These are phyloP conservation scores for Andrena flavipes DNA, from an alignment of 2,888 invertebrate species.

Conservation along the genomic window DNA sequence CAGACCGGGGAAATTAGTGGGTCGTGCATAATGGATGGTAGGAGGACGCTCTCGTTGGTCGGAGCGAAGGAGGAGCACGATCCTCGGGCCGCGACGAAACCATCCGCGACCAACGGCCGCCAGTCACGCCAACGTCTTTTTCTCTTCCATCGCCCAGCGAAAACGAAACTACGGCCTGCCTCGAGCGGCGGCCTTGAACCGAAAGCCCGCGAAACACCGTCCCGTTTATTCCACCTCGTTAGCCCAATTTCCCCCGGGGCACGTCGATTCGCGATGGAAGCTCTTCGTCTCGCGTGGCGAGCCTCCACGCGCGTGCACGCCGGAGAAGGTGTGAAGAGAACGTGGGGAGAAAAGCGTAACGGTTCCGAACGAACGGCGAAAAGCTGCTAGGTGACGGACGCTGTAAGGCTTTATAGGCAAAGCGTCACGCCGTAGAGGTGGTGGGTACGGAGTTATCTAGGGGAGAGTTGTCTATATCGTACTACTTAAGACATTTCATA, in stretches of 20 bases:
- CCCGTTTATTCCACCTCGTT: constrained; percentile 1
- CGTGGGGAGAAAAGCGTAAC: background rate
- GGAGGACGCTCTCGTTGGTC: background rate
- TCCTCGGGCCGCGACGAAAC: background rate
- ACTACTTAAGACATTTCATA: too few species aligned
- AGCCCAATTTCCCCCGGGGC: constrained; percentile 4
- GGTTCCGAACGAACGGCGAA: background rate
- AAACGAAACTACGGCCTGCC: constrained; percentile 12
- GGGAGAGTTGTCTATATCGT: too few species aligned
- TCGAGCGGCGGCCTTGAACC: constrained; percentile 6
- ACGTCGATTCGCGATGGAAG: background rate
- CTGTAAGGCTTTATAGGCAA: too few species aligned
- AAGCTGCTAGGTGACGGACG: too few species aligned
- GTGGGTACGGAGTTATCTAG: too few species aligned
- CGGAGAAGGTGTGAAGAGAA: background rate
- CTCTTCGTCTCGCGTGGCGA: background rate
- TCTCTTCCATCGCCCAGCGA: background rate
- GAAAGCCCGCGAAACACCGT: background rate
- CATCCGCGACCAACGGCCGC: background rate
- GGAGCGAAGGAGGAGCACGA: background rate
- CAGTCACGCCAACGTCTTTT: background rate
- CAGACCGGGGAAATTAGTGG: constrained; percentile 31
- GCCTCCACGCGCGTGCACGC: background rate
- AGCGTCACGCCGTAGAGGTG: too few species aligned
- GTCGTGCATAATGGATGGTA: constrained; percentile 26